Base-by-base conservation (phyloP, 2,113 vertebrate genomes). In the Heterochromis multidens region DNA sequence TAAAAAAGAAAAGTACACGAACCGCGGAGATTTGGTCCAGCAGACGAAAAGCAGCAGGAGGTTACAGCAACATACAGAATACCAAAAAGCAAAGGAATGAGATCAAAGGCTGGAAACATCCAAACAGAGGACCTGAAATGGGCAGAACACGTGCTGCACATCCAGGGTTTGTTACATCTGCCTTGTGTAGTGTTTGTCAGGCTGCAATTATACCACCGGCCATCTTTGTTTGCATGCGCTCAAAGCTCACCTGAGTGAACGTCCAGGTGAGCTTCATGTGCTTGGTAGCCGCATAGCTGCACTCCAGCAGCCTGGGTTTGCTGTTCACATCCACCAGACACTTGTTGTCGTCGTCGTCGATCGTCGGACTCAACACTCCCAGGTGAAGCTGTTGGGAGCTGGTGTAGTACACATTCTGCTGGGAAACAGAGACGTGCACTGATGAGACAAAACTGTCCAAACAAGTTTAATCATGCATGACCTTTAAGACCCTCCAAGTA, bases 271-370 rank as follows among this genome's bases (percentile, higher is more conserved):
- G 97, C 95, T 98, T 99, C 98, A 99, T 98, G 92, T 98, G 97
- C 94, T 98, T 99, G 91, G 97, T 95, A 79, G 97, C 96, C 85
- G 98, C 98, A 10, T 99, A 98, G 94, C 97, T 97, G 96, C 98
- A 99, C 93, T 99, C 98, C 79, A 99, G 97, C 88, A 99, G 97
- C 87, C 97, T 91, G 2, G 98, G 98, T 59, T 96, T 95, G 93
- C 97, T 96, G 95, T 99, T 99, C 89, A 99, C 97, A n/a, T 99
- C 98, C 90, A 99, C 98, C 96, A 99, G 95, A 95, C 98, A 99
- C 94, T 97, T 97, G 95, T 99, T 99, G 95, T 99, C 98, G 4
- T 98, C 97, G 0, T 99, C 98, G 0, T 99, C 98, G 2, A 99
- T 95, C 0, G 98, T 99, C 57, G 98, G 97, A 83, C 98, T 99